Evolutionary conservation across 92 coral and sea anemone genomes (phyloP), one percentile per base, ranked within the genome.

Genomic region (Porites evermanni): DNA sequence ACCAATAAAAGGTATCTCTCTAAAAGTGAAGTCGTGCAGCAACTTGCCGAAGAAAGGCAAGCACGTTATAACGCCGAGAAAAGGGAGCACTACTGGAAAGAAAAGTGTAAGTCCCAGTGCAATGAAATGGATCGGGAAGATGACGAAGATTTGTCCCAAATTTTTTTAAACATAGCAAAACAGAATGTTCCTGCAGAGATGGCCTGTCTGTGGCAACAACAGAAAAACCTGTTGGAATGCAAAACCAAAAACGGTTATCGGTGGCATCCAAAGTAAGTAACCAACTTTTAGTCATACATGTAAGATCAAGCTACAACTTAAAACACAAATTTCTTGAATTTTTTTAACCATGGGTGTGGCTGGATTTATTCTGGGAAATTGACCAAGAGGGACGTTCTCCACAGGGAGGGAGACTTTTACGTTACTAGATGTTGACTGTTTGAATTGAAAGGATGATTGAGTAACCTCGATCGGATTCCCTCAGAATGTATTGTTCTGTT

Each of bases 171-270:
- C 69, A 63, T 14, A 21, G 79, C 44, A 26, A 67, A 21, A 16
- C 51, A 26, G 19, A 78, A 64, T 53, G 78, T 78, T 24, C 86
- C 86, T 17, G 21, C 70, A 53, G 66, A 81, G 12, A 81, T 81
- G 86, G 67, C 64, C 16, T 67, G 61, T 47, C 89, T 86, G 24
- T 86, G 89, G 89, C 78, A 86, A 12, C 77, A 86, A 69, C 89
- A 78, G 58, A 38, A 23, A 67, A 63, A 67, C 21, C 65, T 74
- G 67, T 16, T 75, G 6, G 10, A 73, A 73, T n/a, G 75, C 54
- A 69, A 20, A 82, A 82, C 56, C 17, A 81, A 53, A 53, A 82
- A 71, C 18, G 86, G 86, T 38, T 84, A 84, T 67, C 3, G 88
- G 13, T 74, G 88, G 83, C 88, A 84, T 21, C 88, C 88, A 20